Conservation (phyloP, 2,113 vertebrate genomes). For the Gnathonemus longibarbis region DNA sequence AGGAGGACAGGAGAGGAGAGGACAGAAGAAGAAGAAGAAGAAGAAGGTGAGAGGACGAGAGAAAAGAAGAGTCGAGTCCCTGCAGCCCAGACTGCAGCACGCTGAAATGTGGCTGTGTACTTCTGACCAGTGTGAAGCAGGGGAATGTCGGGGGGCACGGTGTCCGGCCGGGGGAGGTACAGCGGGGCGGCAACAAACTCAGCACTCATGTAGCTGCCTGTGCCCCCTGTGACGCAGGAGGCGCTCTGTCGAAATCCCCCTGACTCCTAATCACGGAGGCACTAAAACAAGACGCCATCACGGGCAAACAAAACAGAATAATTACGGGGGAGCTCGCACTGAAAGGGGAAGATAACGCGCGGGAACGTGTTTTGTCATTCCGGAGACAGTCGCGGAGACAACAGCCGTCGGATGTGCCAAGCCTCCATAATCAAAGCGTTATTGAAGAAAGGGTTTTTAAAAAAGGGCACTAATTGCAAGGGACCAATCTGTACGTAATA, state of each 20-base stretch:
- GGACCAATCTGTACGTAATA: constrained; percentile 99
- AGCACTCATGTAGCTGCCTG: constrained; percentile 52
- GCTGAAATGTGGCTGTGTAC: not conserved
- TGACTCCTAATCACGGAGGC: constrained; percentile 99
- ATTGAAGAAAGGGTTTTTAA: constrained; percentile 95
- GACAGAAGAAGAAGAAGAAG: not conserved
- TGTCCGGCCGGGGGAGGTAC: not conserved
- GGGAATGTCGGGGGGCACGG: not conserved
- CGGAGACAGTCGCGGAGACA: constrained; percentile 98
- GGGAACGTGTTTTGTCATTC: constrained; percentile 99
- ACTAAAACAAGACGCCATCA: constrained; percentile 88
- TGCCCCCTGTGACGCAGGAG: constrained; percentile 57
- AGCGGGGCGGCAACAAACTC: constrained; percentile 40
- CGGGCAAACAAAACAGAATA: constrained; percentile 71
- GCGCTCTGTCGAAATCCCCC: constrained; percentile 82
- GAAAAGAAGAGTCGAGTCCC: not conserved
- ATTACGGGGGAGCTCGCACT: constrained; percentile 64
- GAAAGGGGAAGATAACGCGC: constrained; percentile 86
- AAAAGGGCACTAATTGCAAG: constrained; percentile 99
- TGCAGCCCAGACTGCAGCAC: not conserved
- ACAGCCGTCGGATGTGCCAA: constrained; percentile 99
- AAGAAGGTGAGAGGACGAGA: not conserved
- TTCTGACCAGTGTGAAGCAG: not conserved
- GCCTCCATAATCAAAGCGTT: constrained; percentile 99
- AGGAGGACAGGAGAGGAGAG: not conserved